Conservation (phyloP, 2,888 invertebrate genomes). For the Phortica okadai region DNA sequence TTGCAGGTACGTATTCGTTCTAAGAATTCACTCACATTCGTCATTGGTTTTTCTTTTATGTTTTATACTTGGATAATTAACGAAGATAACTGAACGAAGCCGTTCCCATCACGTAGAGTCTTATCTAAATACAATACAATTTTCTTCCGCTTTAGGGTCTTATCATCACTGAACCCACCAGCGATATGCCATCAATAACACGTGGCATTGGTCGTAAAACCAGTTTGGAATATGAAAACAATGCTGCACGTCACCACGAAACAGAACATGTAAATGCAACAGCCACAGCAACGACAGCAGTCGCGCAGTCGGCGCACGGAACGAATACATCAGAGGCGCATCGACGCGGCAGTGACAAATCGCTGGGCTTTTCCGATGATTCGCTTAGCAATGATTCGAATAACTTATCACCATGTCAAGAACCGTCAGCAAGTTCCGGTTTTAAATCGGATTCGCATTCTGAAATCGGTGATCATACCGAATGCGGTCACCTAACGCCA, state of each 20-base stretch:
- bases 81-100: too few species aligned
- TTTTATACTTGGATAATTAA: too few species aligned
- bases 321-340: slow-evolving; percentile 73
- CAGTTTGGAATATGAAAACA: slow-evolving; percentile 80
- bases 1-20: slow-evolving; percentile 64
- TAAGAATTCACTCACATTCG: background rate
- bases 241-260: slow-evolving; percentile 40
- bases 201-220: slow-evolving; percentile 85
- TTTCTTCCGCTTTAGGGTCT: slow-evolving; percentile 53
- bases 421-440: slow-evolving; percentile 80
- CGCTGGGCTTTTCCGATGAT: slow-evolving; percentile 84
- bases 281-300: slow-evolving; percentile 37
- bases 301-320: background rate
- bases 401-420: slow-evolving; percentile 78
- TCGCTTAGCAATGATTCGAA: slow-evolving; percentile 83
- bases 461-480: slow-evolving; percentile 79
- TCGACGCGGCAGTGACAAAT: slow-evolving; percentile 83
- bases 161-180: slow-evolving; percentile 76
- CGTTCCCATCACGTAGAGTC: background rate
- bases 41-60: background rate
- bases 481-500: slow-evolving; percentile 74
- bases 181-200: slow-evolving; percentile 87
- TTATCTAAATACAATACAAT: background rate
- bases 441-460: slow-evolving; percentile 79
- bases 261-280: slow-evolving; percentile 45